Conservation (phyloP, 2,113 vertebrate genomes). For the Heteronetta atricapilla region DNA sequence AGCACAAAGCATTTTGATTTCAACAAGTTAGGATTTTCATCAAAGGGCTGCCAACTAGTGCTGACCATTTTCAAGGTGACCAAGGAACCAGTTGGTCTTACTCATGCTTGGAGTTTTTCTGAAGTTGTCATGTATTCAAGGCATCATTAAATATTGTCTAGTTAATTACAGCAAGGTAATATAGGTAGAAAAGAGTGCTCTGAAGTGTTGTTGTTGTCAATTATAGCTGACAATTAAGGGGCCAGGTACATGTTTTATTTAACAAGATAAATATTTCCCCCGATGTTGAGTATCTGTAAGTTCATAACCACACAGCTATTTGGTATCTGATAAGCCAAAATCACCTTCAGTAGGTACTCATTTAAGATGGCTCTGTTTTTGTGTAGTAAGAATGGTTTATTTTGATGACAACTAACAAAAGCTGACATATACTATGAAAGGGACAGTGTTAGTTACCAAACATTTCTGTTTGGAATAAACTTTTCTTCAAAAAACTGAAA, state of each 20-base stretch:
- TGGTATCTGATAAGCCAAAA: constrained; percentile 15
- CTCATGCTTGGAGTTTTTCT: background rate
- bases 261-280: constrained; percentile 75
- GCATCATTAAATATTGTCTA: constrained; percentile 74
- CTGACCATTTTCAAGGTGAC: background rate
- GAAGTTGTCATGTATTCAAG: constrained; percentile 64
- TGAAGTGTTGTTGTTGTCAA: constrained; percentile 72
- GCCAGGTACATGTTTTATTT: constrained; percentile 77
- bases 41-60: background rate
- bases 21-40: background rate
- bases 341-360: background rate
- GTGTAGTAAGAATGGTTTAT: background rate
- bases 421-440: background rate
- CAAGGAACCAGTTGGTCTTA: background rate
- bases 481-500: background rate
- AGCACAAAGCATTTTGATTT: background rate
- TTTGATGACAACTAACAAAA: background rate
- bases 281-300: constrained; percentile 70
- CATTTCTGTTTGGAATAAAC: background rate
- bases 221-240: constrained; percentile 76
- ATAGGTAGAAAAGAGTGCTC: constrained; percentile 59
- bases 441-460: background rate
- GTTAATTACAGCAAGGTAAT: constrained; percentile 67
- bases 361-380: background rate
- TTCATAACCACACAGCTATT: constrained; percentile 67